Evolutionary conservation across 2,797 vertebrate species (phyloP), one percentile per base, ranked within the genome.

Genomic region (Pterois miles): DNA sequence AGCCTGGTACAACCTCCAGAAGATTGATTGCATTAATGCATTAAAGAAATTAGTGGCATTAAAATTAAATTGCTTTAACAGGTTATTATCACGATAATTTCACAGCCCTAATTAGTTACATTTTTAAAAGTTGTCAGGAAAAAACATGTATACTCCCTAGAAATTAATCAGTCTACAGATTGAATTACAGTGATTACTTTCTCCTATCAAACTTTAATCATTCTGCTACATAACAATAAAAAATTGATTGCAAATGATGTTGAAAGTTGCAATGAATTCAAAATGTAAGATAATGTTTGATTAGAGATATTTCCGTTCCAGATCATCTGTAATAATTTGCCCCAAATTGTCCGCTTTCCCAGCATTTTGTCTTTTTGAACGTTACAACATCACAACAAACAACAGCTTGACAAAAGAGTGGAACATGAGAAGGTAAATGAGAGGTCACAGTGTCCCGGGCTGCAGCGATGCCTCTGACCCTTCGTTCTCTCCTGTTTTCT

Each of bases 391-490:
- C 20, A n/a, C 25, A 54, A 52, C 14, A 48, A 65, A 58, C 57
- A 53, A 34, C 20, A 34, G 56, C 40, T 50, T 27, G 68, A 71
- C 31, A 53, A 64, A 38, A 59, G 14, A 67, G 23, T 36, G 43
- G 34, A 67, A 56, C 59, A 52, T 12, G n/a, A 71, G 63, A 18
- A 62, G 54, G 43, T 70, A 40, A 77, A 79, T 31, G 76, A 74
- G 66, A 78, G 84, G 75, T 77, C 62, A 65, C 38, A 67, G 29
- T 54, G 62, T 34, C 56, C 56, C 8, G 31, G 31, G 57, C 76
- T 75, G 64, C 56, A 31, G 63, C 63, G 70, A 74, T 75, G 76
- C 57, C n/a, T 69, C 54, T 80, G 84, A 86, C 82, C 80, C 76
- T 66, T 40, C 10, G 9, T 65, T 62, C 65, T 57, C 46, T 54